phyloP scores from a whole-genome alignment of 2,888 invertebrate genomes.

The Zhuqinia jingwanae region DNA sequence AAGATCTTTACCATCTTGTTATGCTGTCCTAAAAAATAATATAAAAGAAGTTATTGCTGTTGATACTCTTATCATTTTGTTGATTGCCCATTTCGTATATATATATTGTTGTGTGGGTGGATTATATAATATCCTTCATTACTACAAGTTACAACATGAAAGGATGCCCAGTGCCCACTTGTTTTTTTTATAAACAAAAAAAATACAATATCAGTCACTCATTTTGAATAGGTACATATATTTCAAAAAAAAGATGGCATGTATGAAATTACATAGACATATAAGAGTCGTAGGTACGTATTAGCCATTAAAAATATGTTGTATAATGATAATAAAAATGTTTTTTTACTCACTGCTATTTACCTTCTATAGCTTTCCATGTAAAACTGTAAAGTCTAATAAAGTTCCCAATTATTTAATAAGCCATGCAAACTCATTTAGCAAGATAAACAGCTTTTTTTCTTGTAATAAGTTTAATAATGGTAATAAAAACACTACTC shows the following conservation, averaged over 20 bases:
- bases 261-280: too few relatives aligned
- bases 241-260: too few relatives aligned
- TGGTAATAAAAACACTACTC: not conserved
- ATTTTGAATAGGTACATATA: too few relatives aligned
- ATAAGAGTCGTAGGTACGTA: too few relatives aligned
- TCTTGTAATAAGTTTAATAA: not conserved
- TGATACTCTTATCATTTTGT: not conserved
- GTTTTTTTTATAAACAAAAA: conserved; percentile 1
- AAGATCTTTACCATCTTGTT: conserved; percentile 1
- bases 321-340: not conserved
- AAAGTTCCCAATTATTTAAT: conserved; percentile 8
- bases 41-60: not conserved
- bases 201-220: not conserved
- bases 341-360: not conserved
- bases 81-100: too few relatives aligned
- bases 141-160: conserved; percentile 16
- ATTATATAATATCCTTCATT: conserved; percentile 33
- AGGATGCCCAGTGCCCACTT: not conserved
- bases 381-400: not conserved
- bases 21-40: not conserved
- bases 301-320: not conserved
- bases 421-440: conserved; percentile 13
- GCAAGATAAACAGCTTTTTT: conserved; percentile 28
- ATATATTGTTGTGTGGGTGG: conserved; percentile 31
- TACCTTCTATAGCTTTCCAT: conserved; percentile 2